Percentiles rank a stretch among this genome's conserved stretches.
These are phyloP conservation scores for Hirtodrosophila histrioides DNA, from an alignment of 2,888 invertebrate genomes.

Conservation along the genomic window DNA sequence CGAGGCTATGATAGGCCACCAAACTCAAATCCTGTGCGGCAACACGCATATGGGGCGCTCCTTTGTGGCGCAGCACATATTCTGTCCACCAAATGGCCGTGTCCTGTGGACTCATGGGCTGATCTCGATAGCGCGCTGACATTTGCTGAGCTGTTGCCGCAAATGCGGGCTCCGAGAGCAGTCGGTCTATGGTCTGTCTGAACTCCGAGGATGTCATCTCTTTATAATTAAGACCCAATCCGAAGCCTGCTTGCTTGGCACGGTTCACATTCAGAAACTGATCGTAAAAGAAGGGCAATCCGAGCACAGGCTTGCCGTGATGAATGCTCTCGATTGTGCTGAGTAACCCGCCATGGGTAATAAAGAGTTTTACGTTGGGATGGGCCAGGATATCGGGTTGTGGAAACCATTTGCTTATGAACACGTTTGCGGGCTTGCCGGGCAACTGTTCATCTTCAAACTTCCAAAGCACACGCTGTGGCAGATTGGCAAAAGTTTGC, in stretches of 20 bases:
- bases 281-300: constrained; percentile 85
- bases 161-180: constrained; percentile 66
- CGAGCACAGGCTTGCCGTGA: constrained; percentile 85
- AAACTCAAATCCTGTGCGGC: constrained; percentile 79
- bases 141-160: constrained; percentile 50
- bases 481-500: constrained; percentile 60
- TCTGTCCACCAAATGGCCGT: constrained; percentile 82
- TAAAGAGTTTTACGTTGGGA: constrained; percentile 84
- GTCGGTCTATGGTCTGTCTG: constrained; percentile 51
- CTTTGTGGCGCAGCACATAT: constrained; percentile 81
- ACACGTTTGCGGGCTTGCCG: constrained; percentile 74
- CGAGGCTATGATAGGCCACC: constrained; percentile 80
- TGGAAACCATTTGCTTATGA: constrained; percentile 84
- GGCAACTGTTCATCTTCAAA: constrained; percentile 81
- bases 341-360: constrained; percentile 85
- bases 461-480: constrained; percentile 84
- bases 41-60: constrained; percentile 81
- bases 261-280: constrained; percentile 85
- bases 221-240: constrained; percentile 79
- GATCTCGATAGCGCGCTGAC: constrained; percentile 79
- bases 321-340: constrained; percentile 85
- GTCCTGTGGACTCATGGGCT: constrained; percentile 78
- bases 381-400: constrained; percentile 85
- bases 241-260: constrained; percentile 83
- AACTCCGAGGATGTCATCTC: constrained; percentile 80